Evolutionary conservation across 2,797 vertebrate genomes (phyloP), one percentile per base, ranked within the genome.

Genomic region (Acanthis flammea): DNA sequence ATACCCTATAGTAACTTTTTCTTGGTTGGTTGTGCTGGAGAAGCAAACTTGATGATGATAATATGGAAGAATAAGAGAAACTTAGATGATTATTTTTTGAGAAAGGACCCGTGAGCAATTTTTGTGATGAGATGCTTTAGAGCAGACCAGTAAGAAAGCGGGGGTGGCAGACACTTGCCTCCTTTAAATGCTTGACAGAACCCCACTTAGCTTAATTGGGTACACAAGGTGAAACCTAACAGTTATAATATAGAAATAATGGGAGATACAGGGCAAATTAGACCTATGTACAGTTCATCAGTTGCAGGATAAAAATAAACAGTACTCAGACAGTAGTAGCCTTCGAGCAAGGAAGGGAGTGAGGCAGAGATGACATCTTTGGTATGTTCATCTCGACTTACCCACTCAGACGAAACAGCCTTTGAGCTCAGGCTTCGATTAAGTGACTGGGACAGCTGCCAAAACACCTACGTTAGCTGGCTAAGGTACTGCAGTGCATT

Each of bases 391-490:
- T 90, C 82, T 86, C 88, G 87, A 94, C 53, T 96, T 96, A 75
- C 70, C 22, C 2, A 0, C 73, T 95, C 61, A 58, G 89, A 84
- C 19, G 0, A 86, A 95, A 57, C 80, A 91, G 50, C 61, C 67
- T 87, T 60, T 74, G 77, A 92, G 93, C 92, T 91, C 42, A 42
- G 72, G 54, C 73, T 86, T 92, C 4, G 24, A 74, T 81, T 45
- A 72, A 94, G 82, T 81, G 89, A 35, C 58, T 86, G 89, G 88
- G 78, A 90, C 73, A 92, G 89, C 79, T 96, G 91, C 95, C 94
- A 95, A 51, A 86, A 84, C 94, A 92, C 94, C 85, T 94, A n/a
- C 4, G 0, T 81, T 84, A 76, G 58, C 68, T 77, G 25, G 61
- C 61, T 89, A 13, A 42, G 54, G 2, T 3, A 33, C 9, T 67